phyloP scores from a whole-genome alignment of 2,113 vertebrate genomes.

The Chrysochloris asiatica region DNA sequence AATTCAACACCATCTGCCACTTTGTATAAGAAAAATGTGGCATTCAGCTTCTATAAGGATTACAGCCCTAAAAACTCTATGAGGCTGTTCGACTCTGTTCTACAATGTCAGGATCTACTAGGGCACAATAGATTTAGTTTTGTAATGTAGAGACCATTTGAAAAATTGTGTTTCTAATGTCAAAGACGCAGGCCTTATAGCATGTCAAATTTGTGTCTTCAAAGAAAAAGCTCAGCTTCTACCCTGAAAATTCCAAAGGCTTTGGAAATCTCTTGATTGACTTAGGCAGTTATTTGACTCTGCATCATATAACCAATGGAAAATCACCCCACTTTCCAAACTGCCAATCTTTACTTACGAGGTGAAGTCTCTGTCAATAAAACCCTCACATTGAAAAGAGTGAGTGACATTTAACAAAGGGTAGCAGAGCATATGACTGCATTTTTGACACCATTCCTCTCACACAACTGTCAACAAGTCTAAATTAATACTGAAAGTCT shows the following conservation, averaged over 20 bases:
- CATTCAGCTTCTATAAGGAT: no score
- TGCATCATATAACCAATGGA: conserved; percentile 72
- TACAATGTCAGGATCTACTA: no score
- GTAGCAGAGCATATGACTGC: conserved; percentile 70
- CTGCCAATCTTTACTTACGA: conserved; percentile 66
- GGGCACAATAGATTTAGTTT: no score
- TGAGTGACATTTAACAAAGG: conserved; percentile 78
- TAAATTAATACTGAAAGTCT: conserved; percentile 77
- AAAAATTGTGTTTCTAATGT: conserved; percentile 37
- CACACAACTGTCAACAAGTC: conserved; percentile 77
- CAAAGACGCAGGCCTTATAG: conserved; percentile 33
- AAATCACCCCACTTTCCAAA: conserved; percentile 59
- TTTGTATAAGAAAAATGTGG: no score
- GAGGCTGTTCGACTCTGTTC: no score
- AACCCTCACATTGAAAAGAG: conserved; percentile 61
- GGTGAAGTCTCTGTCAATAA: conserved; percentile 79
- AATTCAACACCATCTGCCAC: no score
- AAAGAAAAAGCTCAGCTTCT: conserved; percentile 53
- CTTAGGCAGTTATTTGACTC: conserved; percentile 71
- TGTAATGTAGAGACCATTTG: not conserved
- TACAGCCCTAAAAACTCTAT: no score
- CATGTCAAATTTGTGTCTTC: conserved; percentile 43
- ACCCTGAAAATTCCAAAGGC: conserved; percentile 57
- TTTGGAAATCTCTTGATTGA: conserved; percentile 63
- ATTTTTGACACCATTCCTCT: conserved; percentile 74